Evolutionary conservation across 2,797 vertebrate genomes (phyloP).

Genomic region (Gymnoscopelus microlampas): DNA sequence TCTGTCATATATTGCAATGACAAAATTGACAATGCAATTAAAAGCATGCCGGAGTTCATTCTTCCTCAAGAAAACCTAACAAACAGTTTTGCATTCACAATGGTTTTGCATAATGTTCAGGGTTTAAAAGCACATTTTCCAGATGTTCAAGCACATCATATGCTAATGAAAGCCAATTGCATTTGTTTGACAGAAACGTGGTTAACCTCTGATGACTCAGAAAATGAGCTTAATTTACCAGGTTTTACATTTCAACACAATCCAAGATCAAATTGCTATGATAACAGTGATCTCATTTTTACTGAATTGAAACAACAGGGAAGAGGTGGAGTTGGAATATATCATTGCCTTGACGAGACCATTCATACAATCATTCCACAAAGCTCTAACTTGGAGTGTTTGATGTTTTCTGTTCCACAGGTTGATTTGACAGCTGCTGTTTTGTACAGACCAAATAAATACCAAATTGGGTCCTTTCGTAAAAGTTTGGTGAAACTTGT

Average conservation of each 20-base stretch:
- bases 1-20: background rate
- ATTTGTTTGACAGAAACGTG: too few relatives aligned
- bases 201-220: too few relatives aligned
- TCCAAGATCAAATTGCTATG: too few relatives aligned
- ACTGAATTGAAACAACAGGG: conserved; percentile 2
- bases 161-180: too few relatives aligned
- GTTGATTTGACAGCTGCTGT: conserved; percentile 6
- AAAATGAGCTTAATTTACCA: too few relatives aligned
- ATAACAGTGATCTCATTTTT: too few relatives aligned
- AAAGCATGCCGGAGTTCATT: background rate
- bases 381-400: background rate
- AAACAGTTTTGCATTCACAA: background rate
- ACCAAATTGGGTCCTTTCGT: conserved; percentile 8
- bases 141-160: too few relatives aligned
- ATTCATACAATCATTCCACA: background rate
- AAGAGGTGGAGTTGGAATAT: conserved; percentile 22
- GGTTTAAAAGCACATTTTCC: background rate
- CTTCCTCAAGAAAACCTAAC: background rate
- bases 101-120: background rate
- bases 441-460: conserved; percentile 14
- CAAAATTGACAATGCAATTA: background rate
- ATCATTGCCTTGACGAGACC: background rate
- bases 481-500: background rate
- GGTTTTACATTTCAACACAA: too few relatives aligned
- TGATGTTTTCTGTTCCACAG: conserved; percentile 4